These are phyloP conservation scores for Cyanoliseus patagonus DNA, from an alignment of 2,113 vertebrate genomes.

Conservation along the genomic window DNA sequence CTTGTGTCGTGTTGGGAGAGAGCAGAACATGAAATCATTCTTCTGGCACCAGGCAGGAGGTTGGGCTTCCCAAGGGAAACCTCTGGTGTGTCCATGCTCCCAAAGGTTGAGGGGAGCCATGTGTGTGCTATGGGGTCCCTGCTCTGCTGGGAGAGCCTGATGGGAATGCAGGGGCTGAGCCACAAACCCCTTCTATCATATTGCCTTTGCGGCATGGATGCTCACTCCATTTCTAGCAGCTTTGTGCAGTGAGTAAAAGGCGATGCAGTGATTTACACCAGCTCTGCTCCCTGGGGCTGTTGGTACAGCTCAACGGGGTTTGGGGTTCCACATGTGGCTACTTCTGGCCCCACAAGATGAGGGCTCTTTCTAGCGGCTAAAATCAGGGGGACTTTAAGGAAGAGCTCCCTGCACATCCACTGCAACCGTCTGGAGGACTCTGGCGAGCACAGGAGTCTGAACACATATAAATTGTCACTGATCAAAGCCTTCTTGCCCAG, in stretches of 20 bases:
- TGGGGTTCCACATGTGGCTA: fast-evolving
- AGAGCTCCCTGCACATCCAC: background rate
- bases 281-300: fast-evolving
- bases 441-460: background rate
- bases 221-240: background rate
- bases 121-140: fast-evolving
- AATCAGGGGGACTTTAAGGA: background rate
- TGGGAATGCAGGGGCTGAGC: background rate
- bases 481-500: background rate
- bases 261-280: fast-evolving
- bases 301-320: background rate
- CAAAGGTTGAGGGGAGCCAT: fast-evolving
- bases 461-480: background rate
- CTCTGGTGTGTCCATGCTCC: fast-evolving
- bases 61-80: background rate
- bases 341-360: background rate
- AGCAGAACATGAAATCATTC: constrained; percentile 4
- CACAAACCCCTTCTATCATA: fast-evolving
- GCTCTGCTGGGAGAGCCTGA: background rate
- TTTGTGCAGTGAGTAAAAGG: fast-evolving
- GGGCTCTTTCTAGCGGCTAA: background rate
- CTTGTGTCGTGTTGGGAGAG: constrained; percentile 37
- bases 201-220: background rate
- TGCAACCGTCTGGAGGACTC: background rate
- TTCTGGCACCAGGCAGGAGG: background rate